Percentiles rank a stretch among this genome's conserved stretches.
Evolutionary conservation across 2,113 vertebrate genomes (phyloP).

Genomic region (Gnathonemus longibarbis): DNA sequence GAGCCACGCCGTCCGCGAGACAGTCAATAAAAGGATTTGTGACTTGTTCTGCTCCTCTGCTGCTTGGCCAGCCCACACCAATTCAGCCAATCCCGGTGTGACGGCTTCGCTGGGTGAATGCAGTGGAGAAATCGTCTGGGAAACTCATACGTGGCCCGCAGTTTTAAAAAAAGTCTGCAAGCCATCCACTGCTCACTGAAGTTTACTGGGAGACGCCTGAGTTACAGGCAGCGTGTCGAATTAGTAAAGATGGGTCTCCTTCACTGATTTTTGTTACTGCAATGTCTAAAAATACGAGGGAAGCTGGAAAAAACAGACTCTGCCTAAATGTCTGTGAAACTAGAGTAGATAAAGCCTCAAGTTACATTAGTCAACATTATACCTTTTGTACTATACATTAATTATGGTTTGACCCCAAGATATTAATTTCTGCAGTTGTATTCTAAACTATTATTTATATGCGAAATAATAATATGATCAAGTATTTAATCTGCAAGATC

Average conservation of each 20-base stretch:
- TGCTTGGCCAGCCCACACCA: conserved; percentile 26
- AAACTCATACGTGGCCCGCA: not conserved
- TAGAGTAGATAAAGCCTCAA: not conserved
- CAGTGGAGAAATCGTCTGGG: not conserved
- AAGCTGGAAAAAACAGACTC: not conserved
- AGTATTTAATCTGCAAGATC: not conserved
- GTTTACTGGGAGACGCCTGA: not conserved
- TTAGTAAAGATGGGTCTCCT: not conserved
- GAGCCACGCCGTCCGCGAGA: conserved; percentile 34
- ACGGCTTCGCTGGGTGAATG: conserved; percentile 12
- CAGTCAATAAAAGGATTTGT: conserved; percentile 38
- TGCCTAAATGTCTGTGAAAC: not conserved
- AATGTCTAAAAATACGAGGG: not conserved
- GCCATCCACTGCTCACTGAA: not conserved
- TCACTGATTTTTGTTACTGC: not conserved
- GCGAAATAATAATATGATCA: not conserved
- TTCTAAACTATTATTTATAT: not conserved
- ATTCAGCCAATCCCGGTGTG: conserved; percentile 27
- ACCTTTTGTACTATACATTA: not conserved
- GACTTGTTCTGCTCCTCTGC: conserved; percentile 34
- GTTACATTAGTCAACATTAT: not conserved
- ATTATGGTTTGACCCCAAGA: not conserved
- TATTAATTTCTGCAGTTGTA: not conserved
- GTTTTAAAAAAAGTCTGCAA: not conserved
- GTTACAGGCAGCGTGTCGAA: not conserved